Conservation (phyloP, 2,888 invertebrate species). For the Escarpia spicata region DNA sequence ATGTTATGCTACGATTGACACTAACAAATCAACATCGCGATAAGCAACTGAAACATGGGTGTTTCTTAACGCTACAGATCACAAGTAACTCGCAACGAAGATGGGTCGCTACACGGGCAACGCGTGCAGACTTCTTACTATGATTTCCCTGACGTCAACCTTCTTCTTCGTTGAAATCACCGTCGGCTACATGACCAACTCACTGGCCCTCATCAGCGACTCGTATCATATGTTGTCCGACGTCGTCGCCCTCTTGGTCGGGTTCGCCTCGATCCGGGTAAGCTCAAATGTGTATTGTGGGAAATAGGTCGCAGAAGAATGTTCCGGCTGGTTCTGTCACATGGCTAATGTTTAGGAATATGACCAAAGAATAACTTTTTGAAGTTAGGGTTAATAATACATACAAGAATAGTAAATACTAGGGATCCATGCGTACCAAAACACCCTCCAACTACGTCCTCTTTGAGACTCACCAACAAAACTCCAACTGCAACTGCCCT, state of each 20-base stretch:
- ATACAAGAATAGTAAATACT: too few relatives aligned
- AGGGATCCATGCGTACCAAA: too few relatives aligned
- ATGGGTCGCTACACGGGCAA: constrained; percentile 56
- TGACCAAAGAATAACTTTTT: too few relatives aligned
- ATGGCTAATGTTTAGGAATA: too few relatives aligned
- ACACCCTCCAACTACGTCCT: too few relatives aligned
- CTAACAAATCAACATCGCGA: background rate
- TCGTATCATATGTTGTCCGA: constrained; percentile 99
- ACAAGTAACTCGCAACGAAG: background rate
- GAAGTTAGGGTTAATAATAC: too few relatives aligned
- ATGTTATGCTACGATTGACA: background rate
- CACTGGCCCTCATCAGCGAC: constrained; percentile 96
- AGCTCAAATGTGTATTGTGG: constrained; percentile 56
- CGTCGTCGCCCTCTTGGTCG: constrained; percentile 94
- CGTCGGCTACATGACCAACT: constrained; percentile 95
- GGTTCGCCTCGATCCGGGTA: constrained; percentile 94
- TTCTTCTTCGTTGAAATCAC: constrained; percentile 97
- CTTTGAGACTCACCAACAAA: too few relatives aligned
- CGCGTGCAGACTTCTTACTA: constrained; percentile 69
- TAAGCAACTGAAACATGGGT: background rate
- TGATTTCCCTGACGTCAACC: constrained; percentile 89
- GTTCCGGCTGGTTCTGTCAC: background rate
- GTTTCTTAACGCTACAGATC: background rate
- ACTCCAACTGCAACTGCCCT: too few relatives aligned
- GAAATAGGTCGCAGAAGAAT: background rate